A percentile compares a stretch with the other conserved stretches of the same genome.
Conservation (phyloP, 2,888 invertebrate genomes). For the Mimumesa dahlbomi region DNA sequence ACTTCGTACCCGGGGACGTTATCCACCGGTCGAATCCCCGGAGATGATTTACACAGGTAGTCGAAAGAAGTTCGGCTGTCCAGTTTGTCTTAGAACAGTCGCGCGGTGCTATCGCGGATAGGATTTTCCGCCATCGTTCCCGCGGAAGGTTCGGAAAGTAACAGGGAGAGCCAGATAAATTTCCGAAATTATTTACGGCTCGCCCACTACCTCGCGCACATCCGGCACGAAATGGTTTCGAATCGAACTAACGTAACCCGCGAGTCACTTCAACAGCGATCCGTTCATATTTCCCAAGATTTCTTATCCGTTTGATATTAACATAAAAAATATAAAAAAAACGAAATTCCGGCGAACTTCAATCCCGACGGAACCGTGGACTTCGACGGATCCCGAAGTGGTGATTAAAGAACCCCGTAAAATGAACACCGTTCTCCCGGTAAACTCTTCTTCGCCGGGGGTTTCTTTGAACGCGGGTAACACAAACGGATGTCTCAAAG, state of each 20-base stretch:
- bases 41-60: background rate
- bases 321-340: too few relatives aligned
- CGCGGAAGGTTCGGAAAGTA: too few relatives aligned
- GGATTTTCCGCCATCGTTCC: too few relatives aligned
- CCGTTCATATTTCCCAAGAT: too few relatives aligned
- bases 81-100: background rate
- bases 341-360: too few relatives aligned
- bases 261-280: too few relatives aligned
- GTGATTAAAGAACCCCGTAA: conserved; percentile 9
- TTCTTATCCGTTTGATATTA: too few relatives aligned
- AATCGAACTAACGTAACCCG: too few relatives aligned
- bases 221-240: too few relatives aligned
- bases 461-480: background rate
- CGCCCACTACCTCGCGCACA: too few relatives aligned
- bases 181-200: too few relatives aligned
- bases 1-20: conserved; percentile 5
- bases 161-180: too few relatives aligned
- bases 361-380: background rate
- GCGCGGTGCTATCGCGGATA: background rate
- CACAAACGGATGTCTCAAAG: conserved; percentile 17
- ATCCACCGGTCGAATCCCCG: conserved; percentile 1
- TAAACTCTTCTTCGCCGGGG: background rate
- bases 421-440: conserved; percentile 15
- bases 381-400: background rate
- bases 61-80: conserved; percentile 13